Base-by-base conservation (phyloP, 2,797 vertebrate species). In the Hyperoplus lanceolatus region DNA sequence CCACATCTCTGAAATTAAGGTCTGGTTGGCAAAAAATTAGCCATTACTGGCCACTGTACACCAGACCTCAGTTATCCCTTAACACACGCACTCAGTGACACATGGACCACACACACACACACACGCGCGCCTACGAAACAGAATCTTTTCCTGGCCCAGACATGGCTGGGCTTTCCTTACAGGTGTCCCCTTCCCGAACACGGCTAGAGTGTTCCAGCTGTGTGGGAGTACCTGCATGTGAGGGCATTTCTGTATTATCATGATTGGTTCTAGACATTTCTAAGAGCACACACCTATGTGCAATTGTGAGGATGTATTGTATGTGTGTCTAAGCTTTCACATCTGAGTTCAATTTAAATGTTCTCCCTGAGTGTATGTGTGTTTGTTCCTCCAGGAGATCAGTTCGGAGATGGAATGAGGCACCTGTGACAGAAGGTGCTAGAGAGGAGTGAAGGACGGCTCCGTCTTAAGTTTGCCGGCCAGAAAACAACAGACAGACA, bases 121-220 rank as follows among this genome's bases (percentile, higher is more conserved):
- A 39, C 48, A 73, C 36, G 55, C 77, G 81, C 80, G 89, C 61
- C 38, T 57, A 62, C 76, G 94, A 93, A 93, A 95, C 87, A 79
- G 82, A 89, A 95, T 93, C 93, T 92, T 82, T 63, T 84, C 67
- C 82, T 90, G 86, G 85, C 89, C 70, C 82, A 92, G 92, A 93
- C 90, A 83, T 88, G 79, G 76, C 85, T 86, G 90, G 93, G 93
- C 93, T 95, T 95, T 92, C 91, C 93, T 95, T 95, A 94, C 94
- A 93, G 91, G 92, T 95, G 81, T 95, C 92, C 92, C 81, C 84
- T 91, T 93, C 91, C 29, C 83, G 50, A 87, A 77, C 51, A 81
- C 64, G 51, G 88, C 90, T 92, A 82, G 89, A 90, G n/a, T 18
- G 5, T 39, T 57, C 6, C 29, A 8, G 2, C 5, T 57, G 12